phyloP scores from a whole-genome alignment of 2,888 invertebrate species.

The Acleris literana region DNA sequence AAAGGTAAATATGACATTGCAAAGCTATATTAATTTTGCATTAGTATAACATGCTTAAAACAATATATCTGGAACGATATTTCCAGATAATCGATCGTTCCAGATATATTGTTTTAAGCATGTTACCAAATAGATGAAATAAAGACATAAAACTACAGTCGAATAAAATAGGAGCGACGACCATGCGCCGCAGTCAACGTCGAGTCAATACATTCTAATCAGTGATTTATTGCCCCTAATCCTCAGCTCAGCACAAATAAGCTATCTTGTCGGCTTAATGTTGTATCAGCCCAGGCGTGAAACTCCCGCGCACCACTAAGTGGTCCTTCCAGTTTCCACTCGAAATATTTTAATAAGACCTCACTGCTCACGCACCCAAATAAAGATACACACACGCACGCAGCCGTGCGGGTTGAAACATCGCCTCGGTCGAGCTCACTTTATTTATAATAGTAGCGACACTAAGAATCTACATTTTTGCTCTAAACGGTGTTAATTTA shows the following conservation, averaged over 20 bases:
- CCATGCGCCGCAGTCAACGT: conserved; percentile 74
- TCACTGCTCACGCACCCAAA: conserved; percentile 82
- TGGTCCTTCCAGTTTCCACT: conserved; percentile 84
- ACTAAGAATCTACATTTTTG: conserved; percentile 82
- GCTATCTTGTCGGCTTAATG: conserved; percentile 84
- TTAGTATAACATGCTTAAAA: conserved; percentile 66
- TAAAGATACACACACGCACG: conserved; percentile 77
- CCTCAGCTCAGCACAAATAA: conserved; percentile 83
- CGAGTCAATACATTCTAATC: conserved; percentile 83
- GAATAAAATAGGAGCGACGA: conserved; percentile 70
- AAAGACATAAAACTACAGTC: conserved; percentile 68
- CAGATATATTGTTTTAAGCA: too few relatives aligned
- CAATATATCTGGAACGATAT: conserved; percentile 60
- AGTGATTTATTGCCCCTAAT: conserved; percentile 83
- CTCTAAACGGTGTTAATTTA: conserved; percentile 84
- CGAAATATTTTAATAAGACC: conserved; percentile 84
- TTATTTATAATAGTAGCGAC: conserved; percentile 83
- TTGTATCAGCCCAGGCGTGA: conserved; percentile 83
- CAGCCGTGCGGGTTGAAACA: conserved; percentile 63
- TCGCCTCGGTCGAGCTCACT: conserved; percentile 63
- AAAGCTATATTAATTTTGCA: conserved; percentile 60
- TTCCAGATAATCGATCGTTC: too few relatives aligned
- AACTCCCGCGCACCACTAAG: conserved; percentile 83
- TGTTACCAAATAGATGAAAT: conserved; percentile 69
- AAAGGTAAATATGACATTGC: conserved; percentile 38